A percentile compares a stretch with the other conserved stretches of the same genome.
phyloP scores from a whole-genome alignment of 2,113 vertebrate genomes.

The Nothoprocta pentlandii region DNA sequence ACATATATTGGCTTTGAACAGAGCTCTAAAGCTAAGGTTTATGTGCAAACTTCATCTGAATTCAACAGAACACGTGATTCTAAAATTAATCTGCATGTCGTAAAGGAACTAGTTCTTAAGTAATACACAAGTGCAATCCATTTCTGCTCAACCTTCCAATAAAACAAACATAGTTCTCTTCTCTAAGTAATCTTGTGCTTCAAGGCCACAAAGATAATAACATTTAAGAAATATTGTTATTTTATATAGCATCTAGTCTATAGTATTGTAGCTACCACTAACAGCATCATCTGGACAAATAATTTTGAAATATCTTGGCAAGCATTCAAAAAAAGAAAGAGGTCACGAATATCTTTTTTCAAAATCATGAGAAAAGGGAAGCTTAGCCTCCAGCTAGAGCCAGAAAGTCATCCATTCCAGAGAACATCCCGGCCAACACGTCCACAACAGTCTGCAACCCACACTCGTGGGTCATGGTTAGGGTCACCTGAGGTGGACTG shows the following conservation, averaged over 20 bases:
- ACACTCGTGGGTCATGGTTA: not conserved
- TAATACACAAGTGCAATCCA: fast-evolving
- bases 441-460: not conserved
- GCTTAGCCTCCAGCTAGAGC: not conserved
- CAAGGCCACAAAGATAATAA: not conserved
- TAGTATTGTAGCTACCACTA: not conserved
- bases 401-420: not conserved
- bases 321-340: not conserved
- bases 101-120: not conserved
- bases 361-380: not conserved
- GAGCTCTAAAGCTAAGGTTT: not conserved
- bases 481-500: not conserved
- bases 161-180: not conserved
- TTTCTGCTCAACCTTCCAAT: not conserved
- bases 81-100: not conserved
- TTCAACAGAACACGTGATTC: not conserved
- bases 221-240: not conserved
- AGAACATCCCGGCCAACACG: not conserved
- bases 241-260: not conserved
- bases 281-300: not conserved
- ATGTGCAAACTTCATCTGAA: not conserved
- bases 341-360: not conserved
- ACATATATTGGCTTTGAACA: not conserved
- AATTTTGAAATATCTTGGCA: not conserved
- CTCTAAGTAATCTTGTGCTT: not conserved